Base-by-base conservation (phyloP, 1,140 invertebrate species). In the Pseudachorutes palmiensis region DNA sequence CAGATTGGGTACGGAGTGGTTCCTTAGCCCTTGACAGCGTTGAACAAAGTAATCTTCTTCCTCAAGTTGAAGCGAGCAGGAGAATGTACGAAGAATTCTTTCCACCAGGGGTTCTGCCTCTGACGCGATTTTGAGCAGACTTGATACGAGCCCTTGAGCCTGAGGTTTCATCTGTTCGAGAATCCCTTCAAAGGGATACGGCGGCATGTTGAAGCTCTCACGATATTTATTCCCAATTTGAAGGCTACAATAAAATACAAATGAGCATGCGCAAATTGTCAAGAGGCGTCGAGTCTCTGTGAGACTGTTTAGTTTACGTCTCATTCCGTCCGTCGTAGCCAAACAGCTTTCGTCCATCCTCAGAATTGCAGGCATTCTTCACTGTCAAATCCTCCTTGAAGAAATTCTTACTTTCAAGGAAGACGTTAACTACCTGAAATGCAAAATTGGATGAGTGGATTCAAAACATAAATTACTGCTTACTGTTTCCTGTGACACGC, bases 1-100 rank as follows among this genome's bases (percentile, higher is more conserved):
- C 22, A 64, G 69, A 28, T 59, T 68, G n/a, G 66, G 30, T 32
- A 73, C 28, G 28, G 41, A 63, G 1, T 19, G 2, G 45, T 73
- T 57, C 12, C 61, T 24, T 12, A 73, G 45, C 22, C 58, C 57
- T 55, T 57, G 22, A 28, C 62, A 66, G 19, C 41, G 33, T 0
- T 62, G 32, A 1, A 67, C 32, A 65, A 73, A 73, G 36, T 51
- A 73, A 14, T 70, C 55, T 9, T 33, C 24, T 30, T 73, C 67
- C 2, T 65, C 65, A 1, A 70, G 33, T 49, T 70, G 33, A 36
- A 73, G 33, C 24, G 64, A 33, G 30, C 55, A 29, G 5, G 65
- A 63, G 2, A 70, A 30, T 0, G 64, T 14, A 59, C 60, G 26
- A 16, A 70, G 41, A 1, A 73, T 14, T 14, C 57, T 51, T 31